phyloP scores from a whole-genome alignment of 1,140 invertebrate genomes.

The Pogonognathellus flavescens region DNA sequence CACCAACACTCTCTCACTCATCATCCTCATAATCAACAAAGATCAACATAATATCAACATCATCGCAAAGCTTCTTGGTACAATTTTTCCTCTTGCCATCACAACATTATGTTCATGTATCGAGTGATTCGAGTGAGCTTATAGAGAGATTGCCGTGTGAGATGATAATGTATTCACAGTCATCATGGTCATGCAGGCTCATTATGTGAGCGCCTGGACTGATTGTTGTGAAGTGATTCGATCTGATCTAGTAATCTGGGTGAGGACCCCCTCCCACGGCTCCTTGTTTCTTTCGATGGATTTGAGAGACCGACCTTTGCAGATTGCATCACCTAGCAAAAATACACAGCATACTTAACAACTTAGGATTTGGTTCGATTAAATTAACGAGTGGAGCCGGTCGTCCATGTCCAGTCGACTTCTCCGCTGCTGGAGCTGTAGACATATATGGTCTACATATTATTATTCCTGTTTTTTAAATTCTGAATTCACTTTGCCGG shows the following conservation, averaged over 20 bases:
- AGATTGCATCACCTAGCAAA: slow-evolving; percentile 49
- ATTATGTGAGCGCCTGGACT: slow-evolving; percentile 41
- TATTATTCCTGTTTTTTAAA: slow-evolving; percentile 50
- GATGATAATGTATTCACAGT: slow-evolving; percentile 36
- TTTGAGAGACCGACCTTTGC: slow-evolving; percentile 30
- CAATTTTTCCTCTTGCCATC: too few species aligned
- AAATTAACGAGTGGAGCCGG: slow-evolving; percentile 45
- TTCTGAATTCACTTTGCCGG: slow-evolving; percentile 23
- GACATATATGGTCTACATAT: slow-evolving; percentile 45
- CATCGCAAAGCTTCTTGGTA: neutral
- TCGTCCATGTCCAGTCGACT: slow-evolving; percentile 13
- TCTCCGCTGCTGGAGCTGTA: slow-evolving; percentile 13
- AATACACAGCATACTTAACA: slow-evolving; percentile 37
- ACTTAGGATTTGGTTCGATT: slow-evolving; percentile 21
- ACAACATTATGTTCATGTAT: neutral
- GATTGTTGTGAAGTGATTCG: slow-evolving; percentile 41
- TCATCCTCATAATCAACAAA: slow-evolving; percentile 37
- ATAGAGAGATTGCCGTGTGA: too few species aligned
- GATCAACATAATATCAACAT: slow-evolving; percentile 29
- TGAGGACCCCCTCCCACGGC: slow-evolving; percentile 45
- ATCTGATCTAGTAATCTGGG: slow-evolving; percentile 48
- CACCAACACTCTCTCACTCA: slow-evolving; percentile 49
- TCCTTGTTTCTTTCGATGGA: slow-evolving; percentile 36
- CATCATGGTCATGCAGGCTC: slow-evolving; percentile 32
- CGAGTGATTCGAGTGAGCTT: neutral